Evolutionary conservation across 2,113 vertebrate species (phyloP).

Genomic region (Thymallus thymallus): DNA sequence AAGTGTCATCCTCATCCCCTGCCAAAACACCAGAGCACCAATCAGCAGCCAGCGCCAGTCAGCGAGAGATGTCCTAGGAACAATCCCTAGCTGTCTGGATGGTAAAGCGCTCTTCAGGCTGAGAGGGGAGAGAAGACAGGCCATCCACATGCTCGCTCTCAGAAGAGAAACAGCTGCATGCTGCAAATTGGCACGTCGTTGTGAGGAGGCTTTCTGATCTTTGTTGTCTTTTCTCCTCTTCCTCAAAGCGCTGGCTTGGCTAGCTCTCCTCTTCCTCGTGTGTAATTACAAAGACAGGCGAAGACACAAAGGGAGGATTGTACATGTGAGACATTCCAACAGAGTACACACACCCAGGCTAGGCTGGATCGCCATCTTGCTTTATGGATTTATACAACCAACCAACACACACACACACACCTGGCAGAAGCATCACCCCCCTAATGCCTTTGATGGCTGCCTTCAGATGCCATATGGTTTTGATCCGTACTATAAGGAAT

Average conservation of each 20-base stretch:
- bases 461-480: background rate
- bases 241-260: conserved; percentile 50
- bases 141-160: conserved; percentile 25
- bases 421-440: too few relatives aligned
- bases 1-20: conserved; percentile 17
- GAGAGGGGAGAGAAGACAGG: conserved; percentile 29
- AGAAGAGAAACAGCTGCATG: conserved; percentile 62
- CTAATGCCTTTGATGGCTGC: too few relatives aligned
- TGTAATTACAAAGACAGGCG: conserved; percentile 55
- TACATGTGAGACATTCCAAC: conserved; percentile 20
- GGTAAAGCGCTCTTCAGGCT: conserved; percentile 27
- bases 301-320: conserved; percentile 35
- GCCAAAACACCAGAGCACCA: conserved; percentile 23
- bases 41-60: conserved; percentile 22
- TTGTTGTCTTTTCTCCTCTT: conserved; percentile 58
- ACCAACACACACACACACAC: too few relatives aligned
- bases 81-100: conserved; percentile 20
- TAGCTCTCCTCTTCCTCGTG: conserved; percentile 56
- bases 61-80: background rate
- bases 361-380: conserved; percentile 28
- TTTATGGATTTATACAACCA: conserved; percentile 35
- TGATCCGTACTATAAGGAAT: conserved; percentile 5
- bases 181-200: conserved; percentile 58
- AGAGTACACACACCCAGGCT: background rate
- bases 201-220: conserved; percentile 43